Percentiles rank a stretch among this genome's conserved stretches.
Conservation (phyloP, 2,888 invertebrate genomes). For the Diarsia rubi region DNA sequence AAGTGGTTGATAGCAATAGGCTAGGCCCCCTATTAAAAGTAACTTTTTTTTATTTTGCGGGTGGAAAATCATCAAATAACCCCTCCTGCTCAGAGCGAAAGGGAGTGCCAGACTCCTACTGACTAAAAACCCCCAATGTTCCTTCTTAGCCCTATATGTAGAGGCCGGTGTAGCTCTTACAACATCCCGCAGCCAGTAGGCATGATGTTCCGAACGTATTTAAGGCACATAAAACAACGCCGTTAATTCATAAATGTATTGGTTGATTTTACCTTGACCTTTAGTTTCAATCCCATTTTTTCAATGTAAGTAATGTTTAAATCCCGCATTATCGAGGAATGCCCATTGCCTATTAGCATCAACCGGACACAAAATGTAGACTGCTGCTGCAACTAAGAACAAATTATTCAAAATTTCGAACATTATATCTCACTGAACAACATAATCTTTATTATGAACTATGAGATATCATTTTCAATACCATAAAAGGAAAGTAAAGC, state of each 20-base stretch:
- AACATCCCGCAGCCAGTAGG: too few species aligned
- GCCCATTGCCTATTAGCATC: neutral
- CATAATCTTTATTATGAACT: conserved; percentile 17
- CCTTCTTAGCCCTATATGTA: too few species aligned
- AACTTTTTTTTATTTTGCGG: too few species aligned
- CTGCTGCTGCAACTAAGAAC: neutral
- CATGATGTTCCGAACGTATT: too few species aligned
- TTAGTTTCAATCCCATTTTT: neutral
- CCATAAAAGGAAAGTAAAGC: conserved; percentile 38
- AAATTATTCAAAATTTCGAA: neutral
- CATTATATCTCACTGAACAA: conserved; percentile 9
- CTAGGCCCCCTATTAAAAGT: too few species aligned
- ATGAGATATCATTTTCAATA: conserved; percentile 18
- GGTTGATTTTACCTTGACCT: neutral
- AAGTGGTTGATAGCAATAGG: too few species aligned
- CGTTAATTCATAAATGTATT: neutral
- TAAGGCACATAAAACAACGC: neutral
- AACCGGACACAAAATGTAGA: neutral
- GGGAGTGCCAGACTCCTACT: too few species aligned
- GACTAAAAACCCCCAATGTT: too few species aligned
- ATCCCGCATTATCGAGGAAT: too few species aligned
- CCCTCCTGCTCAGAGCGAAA: too few species aligned
- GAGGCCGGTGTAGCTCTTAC: too few species aligned
- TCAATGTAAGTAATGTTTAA: neutral
- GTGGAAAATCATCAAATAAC: too few species aligned